Base-by-base conservation (phyloP, 2,797 vertebrate species). In the Xyrichtys novacula region DNA sequence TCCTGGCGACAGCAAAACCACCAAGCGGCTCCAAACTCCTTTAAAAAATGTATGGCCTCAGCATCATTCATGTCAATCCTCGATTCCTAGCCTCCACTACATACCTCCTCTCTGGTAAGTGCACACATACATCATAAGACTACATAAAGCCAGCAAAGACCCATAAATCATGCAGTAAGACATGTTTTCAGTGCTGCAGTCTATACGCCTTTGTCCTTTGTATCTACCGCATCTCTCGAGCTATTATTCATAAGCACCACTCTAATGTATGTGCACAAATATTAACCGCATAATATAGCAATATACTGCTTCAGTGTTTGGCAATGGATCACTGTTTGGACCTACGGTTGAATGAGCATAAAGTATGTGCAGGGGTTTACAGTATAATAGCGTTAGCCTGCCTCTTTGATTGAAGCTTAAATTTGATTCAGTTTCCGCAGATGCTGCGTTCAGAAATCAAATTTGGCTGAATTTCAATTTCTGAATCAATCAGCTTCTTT, bases 21-120 rank as follows among this genome's bases (percentile, higher is more conserved):
- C 65, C 61, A 52, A 65, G 64, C 57, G 31, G 68, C 82, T 61
- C 69, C 63, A 67, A 78, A 49, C 65, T n/a, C 65, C 73, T 83
- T 75, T 92, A 71, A 90, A 91, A 90, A 88, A 91, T 91, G 76
- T 67, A 88, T 88, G 86, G 89, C 76, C 65, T 56, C 75, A 87
- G 78, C 86, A 86, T 91, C 85, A 81, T 88, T 88, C 83, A 83
- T 74, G 80, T 83, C 58, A 53, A 89, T 88, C 85, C 67, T 59
- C 83, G 72, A 71, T 81, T 81, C 79, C 72, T 65, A 29, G 69
- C 80, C 69, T 63, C 65, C 59, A 66, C 74, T 83, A 84, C 80
- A 74, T 77, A 79, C 71, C 79, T 80, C 67, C 76, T 84, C 42
- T 85, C 63, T 80, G 76, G 80, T 89, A 89, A 91, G 85, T 83